These are phyloP conservation scores for Phylloscopus trochilus DNA, from an alignment of 2,113 vertebrate genomes.

Conservation along the genomic window DNA sequence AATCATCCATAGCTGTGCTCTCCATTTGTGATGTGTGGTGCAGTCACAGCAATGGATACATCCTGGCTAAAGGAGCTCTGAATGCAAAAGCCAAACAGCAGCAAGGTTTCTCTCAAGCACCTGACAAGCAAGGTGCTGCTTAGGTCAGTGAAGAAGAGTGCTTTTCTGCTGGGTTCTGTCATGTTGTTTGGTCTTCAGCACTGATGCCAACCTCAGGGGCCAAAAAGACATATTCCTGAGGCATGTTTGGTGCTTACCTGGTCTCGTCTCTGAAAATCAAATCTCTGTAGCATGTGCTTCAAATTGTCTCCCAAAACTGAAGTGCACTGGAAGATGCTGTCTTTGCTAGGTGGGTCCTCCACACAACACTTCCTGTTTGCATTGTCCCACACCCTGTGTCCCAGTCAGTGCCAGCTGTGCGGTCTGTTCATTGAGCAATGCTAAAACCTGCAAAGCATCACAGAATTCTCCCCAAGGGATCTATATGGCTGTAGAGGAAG, in stretches of 20 bases:
- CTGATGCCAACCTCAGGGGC: background rate
- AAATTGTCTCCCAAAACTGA: background rate
- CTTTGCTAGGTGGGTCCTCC: background rate
- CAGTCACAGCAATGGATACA: background rate
- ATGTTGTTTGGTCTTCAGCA: background rate
- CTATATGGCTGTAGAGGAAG: background rate
- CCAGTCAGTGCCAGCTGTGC: background rate
- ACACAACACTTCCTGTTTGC: background rate
- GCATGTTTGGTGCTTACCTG: background rate
- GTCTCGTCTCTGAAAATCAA: background rate
- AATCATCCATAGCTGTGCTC: background rate
- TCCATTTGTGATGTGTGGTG: background rate
- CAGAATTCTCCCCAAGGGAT: background rate
- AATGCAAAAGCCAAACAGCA: background rate
- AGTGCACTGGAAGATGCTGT: background rate
- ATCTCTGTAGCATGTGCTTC: background rate
- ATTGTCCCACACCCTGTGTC: background rate
- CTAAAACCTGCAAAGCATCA: background rate
- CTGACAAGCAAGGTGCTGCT: background rate
- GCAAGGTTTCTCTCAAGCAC: background rate
- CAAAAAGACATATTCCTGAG: fast-evolving
- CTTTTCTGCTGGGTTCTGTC: background rate
- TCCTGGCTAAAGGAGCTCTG: background rate
- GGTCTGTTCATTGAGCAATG: background rate
- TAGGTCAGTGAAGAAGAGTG: background rate